Base-by-base conservation (phyloP, 2,797 vertebrate genomes). In the Oreortyx pictus region DNA sequence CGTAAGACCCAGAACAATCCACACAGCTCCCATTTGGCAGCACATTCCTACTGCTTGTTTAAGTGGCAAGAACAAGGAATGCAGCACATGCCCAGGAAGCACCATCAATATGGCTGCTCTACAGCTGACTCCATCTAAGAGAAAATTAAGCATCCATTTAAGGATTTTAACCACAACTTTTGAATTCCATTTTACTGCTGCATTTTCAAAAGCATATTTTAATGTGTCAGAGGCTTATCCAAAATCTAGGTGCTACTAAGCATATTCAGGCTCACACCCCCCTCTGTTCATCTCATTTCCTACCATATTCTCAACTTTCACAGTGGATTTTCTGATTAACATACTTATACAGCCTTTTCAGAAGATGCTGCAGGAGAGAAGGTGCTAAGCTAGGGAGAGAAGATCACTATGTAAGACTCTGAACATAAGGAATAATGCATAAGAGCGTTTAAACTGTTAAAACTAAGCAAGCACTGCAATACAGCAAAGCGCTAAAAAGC, bases 281-380 rank as follows among this genome's bases (percentile, higher is more conserved):
- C 75, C 80, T 71, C 83, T 86, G 44, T 83, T 95, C 88, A 74
- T 65, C 92, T 54, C 49, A 67, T 73, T 86, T 73, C 47, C 64
- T 79, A 47, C 64, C 54, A 57, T 1, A 7, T 41, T 89, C 85
- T 27, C 39, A 83, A 57, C 33, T 93, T 93, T 82, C 86, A 91
- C 71, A 90, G 66, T 74, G 60, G 44, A 52, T 88, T 93, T 96
- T 89, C 87, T 91, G 46, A 72, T 73, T 86, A 88, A 89, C 73
- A 66, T 59, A 87, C 86, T 67, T 61, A 49, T 43, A 78, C 18
- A 86, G 77, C 56, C 60, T 89, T 92, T 76, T 33, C 62, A 83
- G 52, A 84, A 86, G 73, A 83, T 15, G 44, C 41, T 65, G 78
- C 57, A 49, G 50, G 61, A 95, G 64, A 80, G 64, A 78, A 86